Percentiles rank a stretch among this genome's conserved stretches.
Evolutionary conservation across 2,888 invertebrate genomes (phyloP).

Genomic region (Acleris holmiana): DNA sequence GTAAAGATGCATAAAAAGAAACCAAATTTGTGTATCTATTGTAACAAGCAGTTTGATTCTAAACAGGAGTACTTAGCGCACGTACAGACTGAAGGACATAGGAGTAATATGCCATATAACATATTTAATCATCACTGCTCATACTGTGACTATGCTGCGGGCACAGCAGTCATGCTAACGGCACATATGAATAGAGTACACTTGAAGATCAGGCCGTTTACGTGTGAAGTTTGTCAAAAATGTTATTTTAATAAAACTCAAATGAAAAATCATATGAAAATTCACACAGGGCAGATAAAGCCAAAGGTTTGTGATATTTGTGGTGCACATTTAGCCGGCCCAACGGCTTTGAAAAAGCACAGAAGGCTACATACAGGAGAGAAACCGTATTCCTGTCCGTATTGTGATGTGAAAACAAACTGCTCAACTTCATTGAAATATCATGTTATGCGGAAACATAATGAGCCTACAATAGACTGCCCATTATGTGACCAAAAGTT

Average conservation of each 20-base stretch:
- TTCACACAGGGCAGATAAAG: conserved; percentile 19
- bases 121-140: conserved; percentile 16
- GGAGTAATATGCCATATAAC: conserved; percentile 7
- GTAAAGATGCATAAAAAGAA: conserved; percentile 24
- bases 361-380: conserved; percentile 26
- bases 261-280: conserved; percentile 25
- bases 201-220: conserved; percentile 25
- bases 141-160: conserved; percentile 18
- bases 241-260: conserved; percentile 20
- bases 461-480: conserved; percentile 21
- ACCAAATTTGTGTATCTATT: conserved; percentile 28
- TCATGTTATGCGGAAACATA: conserved; percentile 30
- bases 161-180: conserved; percentile 6
- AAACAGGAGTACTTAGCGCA: conserved; percentile 23
- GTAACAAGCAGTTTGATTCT: conserved; percentile 27
- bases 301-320: conserved; percentile 30
- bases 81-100: conserved; percentile 25
- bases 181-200: conserved; percentile 29
- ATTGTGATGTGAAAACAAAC: conserved; percentile 21
- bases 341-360: conserved; percentile 30
- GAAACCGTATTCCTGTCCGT: conserved; percentile 21
- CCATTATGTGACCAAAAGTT: conserved; percentile 24
- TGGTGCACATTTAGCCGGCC: conserved; percentile 22
- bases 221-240: conserved; percentile 26
- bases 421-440: conserved; percentile 9